phyloP scores from a whole-genome alignment of 2,888 invertebrate genomes.

The Tenthredo amoena region DNA sequence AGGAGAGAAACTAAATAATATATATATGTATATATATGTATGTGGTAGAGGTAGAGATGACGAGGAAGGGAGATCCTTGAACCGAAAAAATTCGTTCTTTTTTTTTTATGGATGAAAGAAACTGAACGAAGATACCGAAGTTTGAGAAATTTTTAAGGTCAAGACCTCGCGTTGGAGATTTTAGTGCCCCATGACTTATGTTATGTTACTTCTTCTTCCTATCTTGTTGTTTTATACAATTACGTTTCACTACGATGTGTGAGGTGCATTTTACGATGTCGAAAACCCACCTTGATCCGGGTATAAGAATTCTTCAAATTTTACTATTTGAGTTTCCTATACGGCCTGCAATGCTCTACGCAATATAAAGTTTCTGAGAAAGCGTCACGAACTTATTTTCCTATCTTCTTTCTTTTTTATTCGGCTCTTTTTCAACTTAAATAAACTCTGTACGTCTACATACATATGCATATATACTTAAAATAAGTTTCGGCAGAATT shows the following conservation, averaged over 20 bases:
- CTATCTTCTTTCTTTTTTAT: neutral
- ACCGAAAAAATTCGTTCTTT: neutral
- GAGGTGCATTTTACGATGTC: neutral
- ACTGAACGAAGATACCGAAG: neutral
- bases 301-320: neutral
- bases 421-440: neutral
- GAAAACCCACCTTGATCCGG: neutral
- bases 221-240: neutral
- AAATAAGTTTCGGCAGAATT: neutral
- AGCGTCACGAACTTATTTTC: neutral
- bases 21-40: neutral
- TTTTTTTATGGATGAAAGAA: neutral
- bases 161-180: neutral
- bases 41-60: neutral
- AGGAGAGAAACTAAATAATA: neutral
- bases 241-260: neutral
- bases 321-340: neutral
- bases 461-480: neutral
- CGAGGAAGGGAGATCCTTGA: neutral
- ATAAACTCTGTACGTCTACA: neutral
- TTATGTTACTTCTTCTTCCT: neutral
- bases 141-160: neutral
- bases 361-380: constrained; percentile 2
- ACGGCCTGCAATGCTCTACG: neutral
- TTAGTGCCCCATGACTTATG: neutral